Percentiles rank a stretch among this genome's conserved stretches.
These are phyloP conservation scores for Notodonta ziczac DNA, from an alignment of 2,888 invertebrate genomes.

Conservation along the genomic window DNA sequence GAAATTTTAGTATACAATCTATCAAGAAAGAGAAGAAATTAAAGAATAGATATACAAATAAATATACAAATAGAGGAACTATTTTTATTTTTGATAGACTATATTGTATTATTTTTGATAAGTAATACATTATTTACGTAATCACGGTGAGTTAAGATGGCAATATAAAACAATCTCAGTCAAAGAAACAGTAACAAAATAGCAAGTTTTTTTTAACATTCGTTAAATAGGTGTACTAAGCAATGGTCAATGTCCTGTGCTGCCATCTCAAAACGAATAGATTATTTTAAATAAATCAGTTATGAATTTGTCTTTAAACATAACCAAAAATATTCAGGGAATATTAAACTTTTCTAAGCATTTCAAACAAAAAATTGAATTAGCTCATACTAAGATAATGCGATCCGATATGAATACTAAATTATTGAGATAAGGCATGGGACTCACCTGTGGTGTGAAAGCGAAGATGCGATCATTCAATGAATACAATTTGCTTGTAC, in stretches of 20 bases:
- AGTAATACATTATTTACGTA: too few relatives aligned
- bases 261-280: background rate
- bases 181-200: background rate
- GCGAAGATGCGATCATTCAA: conserved; percentile 98
- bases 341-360: too few relatives aligned
- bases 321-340: too few relatives aligned
- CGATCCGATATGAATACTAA: background rate
- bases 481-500: conserved; percentile 98
- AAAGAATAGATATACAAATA: too few relatives aligned
- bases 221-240: too few relatives aligned
- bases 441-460: conserved; percentile 97
- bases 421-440: background rate
- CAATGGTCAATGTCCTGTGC: background rate
- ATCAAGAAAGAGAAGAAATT: too few relatives aligned
- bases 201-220: background rate
- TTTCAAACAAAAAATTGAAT: too few relatives aligned
- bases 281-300: background rate
- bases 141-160: background rate
- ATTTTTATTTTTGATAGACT: too few relatives aligned
- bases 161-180: background rate
- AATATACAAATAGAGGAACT: too few relatives aligned
- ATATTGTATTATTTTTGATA: too few relatives aligned
- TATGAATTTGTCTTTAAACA: too few relatives aligned
- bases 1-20: conserved; percentile 13
- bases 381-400: too few relatives aligned